Base-by-base conservation (phyloP, 1,140 invertebrate species). In the Daktulosphaira vitifoliae region DNA sequence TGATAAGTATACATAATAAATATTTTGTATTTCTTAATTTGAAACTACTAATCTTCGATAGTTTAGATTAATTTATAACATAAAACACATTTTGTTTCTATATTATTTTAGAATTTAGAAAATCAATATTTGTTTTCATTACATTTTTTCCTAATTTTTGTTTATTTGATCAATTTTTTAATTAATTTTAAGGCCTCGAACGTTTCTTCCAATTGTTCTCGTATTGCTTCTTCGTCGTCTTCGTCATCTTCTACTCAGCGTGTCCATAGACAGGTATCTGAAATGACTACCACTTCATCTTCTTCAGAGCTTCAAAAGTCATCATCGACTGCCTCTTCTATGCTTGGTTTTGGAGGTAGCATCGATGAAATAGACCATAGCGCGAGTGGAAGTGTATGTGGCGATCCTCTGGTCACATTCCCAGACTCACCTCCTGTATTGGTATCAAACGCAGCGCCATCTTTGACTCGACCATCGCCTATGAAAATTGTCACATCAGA, bases 391-490 rank as follows among this genome's bases (percentile, higher is more conserved):
- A 2, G 42, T 7, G 42, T 7, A 6, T 23, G 80, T 68, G 73
- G 75, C 8, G 83, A 85, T 70, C 86, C 85, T 3, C 72, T 88
- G 66, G 85, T 89, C 15, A 89, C 88, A 46, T 87, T 86, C 75
- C 88, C 87, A 0, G 67, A 44, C 66, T 70, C 59, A 86, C 56
- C 89, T 72, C 82, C 84, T 0, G 85, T 86, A 67, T 83, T 84
- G 3, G 84, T 86, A 29, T 76, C 78, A 42, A 74, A 77, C 0
- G 71, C 26, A 13, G 26, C 6, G 7, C 46, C 53, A 9, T 51
- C 64, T 18, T 4, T 37, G 18, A 22, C 59, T 2, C 62, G 64
- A 6, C 48, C 65, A 3, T 33, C 11, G 29, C 29, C 29, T 23
- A 23, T 13, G n/a, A 46, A 7, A 15, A 18, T n/a, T 22, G 38